phyloP scores from a whole-genome alignment of 2,888 invertebrate genomes.

The Danaus chrysippus region DNA sequence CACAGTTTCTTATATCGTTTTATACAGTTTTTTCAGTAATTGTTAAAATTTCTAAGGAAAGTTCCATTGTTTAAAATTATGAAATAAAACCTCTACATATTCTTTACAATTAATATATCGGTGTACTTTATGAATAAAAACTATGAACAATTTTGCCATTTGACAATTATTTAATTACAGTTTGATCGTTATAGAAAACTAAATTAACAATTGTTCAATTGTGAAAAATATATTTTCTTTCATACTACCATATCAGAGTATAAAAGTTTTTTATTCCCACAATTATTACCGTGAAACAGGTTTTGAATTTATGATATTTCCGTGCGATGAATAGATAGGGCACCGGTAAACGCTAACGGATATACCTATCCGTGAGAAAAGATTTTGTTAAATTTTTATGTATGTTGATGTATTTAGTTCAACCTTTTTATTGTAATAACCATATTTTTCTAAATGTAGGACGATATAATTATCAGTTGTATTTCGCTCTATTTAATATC shows the following conservation, averaged over 20 bases:
- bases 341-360: slow-evolving; percentile 7
- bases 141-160: too few species aligned
- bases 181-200: too few species aligned
- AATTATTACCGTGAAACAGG: slow-evolving; percentile 23
- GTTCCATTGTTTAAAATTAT: too few species aligned
- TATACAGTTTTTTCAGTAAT: background rate
- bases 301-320: slow-evolving; percentile 29
- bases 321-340: slow-evolving; percentile 27
- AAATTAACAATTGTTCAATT: too few species aligned
- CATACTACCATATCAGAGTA: background rate
- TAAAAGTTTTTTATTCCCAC: slow-evolving; percentile 20
- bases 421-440: background rate
- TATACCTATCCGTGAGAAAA: slow-evolving; percentile 9
- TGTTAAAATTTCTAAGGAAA: background rate
- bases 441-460: background rate
- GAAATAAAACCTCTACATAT: too few species aligned
- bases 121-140: too few species aligned
- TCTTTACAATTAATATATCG: too few species aligned
- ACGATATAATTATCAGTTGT: too few species aligned
- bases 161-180: too few species aligned
- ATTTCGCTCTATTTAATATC: too few species aligned
- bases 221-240: too few species aligned
- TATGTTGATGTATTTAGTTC: background rate
- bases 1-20: slow-evolving; percentile 1
- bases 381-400: slow-evolving; percentile 8